phyloP scores from a whole-genome alignment of 1,140 invertebrate species.

The Elymnias hypermnestra region DNA sequence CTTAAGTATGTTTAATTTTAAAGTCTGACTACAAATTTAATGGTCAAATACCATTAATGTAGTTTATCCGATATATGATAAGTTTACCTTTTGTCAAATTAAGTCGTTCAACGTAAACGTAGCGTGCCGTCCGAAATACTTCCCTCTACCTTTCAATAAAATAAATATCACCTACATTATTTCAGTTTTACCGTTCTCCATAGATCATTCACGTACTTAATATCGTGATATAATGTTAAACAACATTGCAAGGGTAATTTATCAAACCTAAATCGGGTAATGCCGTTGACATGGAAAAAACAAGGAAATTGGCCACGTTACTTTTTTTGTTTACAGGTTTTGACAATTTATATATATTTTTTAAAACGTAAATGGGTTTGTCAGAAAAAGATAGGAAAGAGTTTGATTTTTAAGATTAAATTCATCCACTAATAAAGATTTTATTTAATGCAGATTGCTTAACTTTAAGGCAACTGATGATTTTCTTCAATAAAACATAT shows the following conservation, averaged over 20 bases:
- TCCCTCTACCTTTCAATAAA: constrained; percentile 1
- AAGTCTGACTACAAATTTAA: neutral
- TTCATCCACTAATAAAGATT: no score
- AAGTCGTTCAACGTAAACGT: neutral
- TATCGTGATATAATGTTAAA: neutral
- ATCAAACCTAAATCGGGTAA: neutral
- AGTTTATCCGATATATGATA: neutral
- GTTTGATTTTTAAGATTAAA: no score
- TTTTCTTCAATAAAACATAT: no score
- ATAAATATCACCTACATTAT: constrained; percentile 1
- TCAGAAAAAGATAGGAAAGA: no score
- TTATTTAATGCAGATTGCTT: no score
- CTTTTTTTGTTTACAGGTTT: no score
- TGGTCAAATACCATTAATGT: neutral
- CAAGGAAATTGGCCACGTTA: no score
- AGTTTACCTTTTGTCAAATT: neutral
- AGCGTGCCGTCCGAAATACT: neutral
- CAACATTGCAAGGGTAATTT: neutral
- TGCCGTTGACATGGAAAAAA: neutral
- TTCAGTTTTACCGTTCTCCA: neutral
- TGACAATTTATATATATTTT: no score
- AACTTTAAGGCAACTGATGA: no score
- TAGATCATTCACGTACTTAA: neutral
- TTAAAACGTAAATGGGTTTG: no score
- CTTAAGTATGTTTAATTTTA: neutral